Percentiles rank a stretch among this genome's conserved stretches.
Evolutionary conservation across 2,797 vertebrate species (phyloP).

Genomic region (Gouania willdenowi): DNA sequence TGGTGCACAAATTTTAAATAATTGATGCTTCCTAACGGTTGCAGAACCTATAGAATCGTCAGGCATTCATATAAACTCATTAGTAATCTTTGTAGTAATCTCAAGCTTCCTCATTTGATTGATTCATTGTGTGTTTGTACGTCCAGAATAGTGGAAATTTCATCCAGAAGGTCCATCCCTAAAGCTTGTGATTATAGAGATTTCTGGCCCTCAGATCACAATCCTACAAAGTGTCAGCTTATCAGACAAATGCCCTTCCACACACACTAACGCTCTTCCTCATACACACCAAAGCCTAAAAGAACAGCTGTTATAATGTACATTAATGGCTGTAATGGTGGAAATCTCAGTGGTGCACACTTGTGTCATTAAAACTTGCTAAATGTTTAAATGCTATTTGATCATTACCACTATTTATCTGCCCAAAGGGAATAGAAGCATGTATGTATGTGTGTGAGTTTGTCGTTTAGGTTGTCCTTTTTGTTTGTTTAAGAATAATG

Average conservation of each 20-base stretch:
- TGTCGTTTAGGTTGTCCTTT: slow-evolving; percentile 53
- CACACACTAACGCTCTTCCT: slow-evolving; percentile 19
- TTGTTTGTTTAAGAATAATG: slow-evolving; percentile 73
- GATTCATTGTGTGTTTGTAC: no score
- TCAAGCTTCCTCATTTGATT: no score
- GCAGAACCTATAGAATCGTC: no score
- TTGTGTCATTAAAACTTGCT: slow-evolving; percentile 63
- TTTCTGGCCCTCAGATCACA: no score
- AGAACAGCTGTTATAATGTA: slow-evolving; percentile 65
- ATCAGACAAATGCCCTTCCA: slow-evolving; percentile 39
- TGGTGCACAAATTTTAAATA: no score
- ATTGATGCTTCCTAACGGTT: no score
- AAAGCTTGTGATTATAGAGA: no score
- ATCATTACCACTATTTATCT: slow-evolving; percentile 58
- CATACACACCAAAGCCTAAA: slow-evolving; percentile 24
- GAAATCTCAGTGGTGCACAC: slow-evolving; percentile 48
- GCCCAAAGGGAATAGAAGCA: slow-evolving; percentile 36
- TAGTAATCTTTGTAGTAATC: no score
- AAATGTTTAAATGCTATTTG: slow-evolving; percentile 59
- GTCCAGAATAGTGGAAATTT: no score
- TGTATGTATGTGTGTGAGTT: slow-evolving; percentile 4
- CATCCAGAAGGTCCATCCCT: no score
- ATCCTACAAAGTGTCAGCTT: slow-evolving; percentile 35
- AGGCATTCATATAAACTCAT: no score
- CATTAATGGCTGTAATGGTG: slow-evolving; percentile 55